Evolutionary conservation across 2,797 vertebrate genomes (phyloP), one percentile per base, ranked within the genome.

Genomic region (Vultur gryphus): DNA sequence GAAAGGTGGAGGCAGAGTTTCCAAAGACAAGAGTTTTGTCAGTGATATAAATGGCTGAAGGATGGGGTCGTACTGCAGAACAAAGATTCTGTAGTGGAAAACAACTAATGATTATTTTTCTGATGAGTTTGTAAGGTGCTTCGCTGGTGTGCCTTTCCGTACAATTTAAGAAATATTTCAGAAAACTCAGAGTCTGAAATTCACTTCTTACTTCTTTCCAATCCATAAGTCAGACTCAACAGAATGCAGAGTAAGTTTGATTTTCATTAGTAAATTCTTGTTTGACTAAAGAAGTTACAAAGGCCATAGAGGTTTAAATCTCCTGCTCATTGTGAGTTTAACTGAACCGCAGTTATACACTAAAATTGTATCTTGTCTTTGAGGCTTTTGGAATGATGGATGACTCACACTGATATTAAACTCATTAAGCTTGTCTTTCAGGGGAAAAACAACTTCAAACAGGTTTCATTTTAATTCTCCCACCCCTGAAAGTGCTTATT

Each of bases 231-330:
- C 76, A 83, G 29, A 65, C 13, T 58, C 29, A 51, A 52, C 43
- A 58, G 37, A 70, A 82, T 52, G 31, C 16, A 52, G 29, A 44
- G 19, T 28, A 71, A 66, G 31, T 86, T 66, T 59, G 66, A 44
- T 48, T 87, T 75, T 55, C 48, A 73, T 44, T 71, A 87, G 52
- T 28, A 87, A 89, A 78, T 94, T 91, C n/a, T 31, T 62, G 18
- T 93, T 64, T 97, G 24, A 91, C 57, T 90, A 89, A 94, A 57
- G 17, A 96, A 94, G 75, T 66, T 61, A 72, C 49, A 87, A 95
- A 88, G 19, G 35, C 46, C 70, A 33, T 43, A 71, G 78, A 65
- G 4, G 80, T 94, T 94, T 81, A 93, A 93, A 44, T 84, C 8
- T 91, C 64, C 58, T 86, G 7, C 23, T 78, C 28, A 87, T 91